Evolutionary conservation across 2,888 invertebrate genomes (phyloP), one percentile per base, ranked within the genome.

Genomic region (Baronia brevicornis): DNA sequence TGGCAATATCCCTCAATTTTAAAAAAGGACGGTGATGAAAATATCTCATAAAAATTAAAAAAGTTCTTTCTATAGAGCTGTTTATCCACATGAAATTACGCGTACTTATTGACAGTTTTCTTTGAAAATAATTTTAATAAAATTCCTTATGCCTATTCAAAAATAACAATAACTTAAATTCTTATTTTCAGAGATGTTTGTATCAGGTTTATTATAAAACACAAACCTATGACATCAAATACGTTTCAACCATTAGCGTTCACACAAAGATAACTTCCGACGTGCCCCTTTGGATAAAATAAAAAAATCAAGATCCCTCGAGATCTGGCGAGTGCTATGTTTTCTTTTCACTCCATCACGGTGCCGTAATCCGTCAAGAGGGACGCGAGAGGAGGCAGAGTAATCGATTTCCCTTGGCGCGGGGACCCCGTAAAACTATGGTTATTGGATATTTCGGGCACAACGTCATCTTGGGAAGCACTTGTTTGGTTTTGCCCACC

Each of bases 271-370:
- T 67, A 64, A 60, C 48, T 44, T 48, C 39, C 61, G 74, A 75
- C 74, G 61, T 61, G 54, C 66, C 67, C 72, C 60, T 52, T 49
- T 53, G 44, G 40, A 54, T 57, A 58, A 56, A 42, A 55, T 17
- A 30, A 24, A 63, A 66, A 65, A 65, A 66, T 37, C 51, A 51
- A 54, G 55, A 60, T 67, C 70, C 77, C 70, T 39, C 39, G 61
- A 60, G 68, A 54, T 59, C 51, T 59, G 62, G 44, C 44, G 48
- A 60, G 61, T 66, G 65, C 74, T 75, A 78, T 79, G 78, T 78
- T 78, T 79, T 77, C 67, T 75, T 77, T 72, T 75, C 75, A 72
- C 77, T 77, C 71, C 68, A 73, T 71, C 73, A 71, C 54, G 59
- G 62, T 61, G 62, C 60, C 61, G 62, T 79, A 75, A 79, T 78